Conservation (phyloP, 2,888 invertebrate species). For the Apodemia hepburni region DNA sequence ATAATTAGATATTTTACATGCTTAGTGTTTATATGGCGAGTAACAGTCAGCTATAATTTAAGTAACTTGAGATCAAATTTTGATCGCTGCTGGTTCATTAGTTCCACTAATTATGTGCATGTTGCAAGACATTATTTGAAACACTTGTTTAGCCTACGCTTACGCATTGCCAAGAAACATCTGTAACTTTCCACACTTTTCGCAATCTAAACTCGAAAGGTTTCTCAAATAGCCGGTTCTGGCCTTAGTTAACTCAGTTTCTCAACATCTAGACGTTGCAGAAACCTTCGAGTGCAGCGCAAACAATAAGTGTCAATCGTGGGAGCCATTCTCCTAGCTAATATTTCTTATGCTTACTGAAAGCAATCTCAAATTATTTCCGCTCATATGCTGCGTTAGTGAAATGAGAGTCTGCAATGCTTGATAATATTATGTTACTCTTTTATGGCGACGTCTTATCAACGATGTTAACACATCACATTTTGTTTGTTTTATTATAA, state of each 20-base stretch:
- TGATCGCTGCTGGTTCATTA: too few relatives aligned
- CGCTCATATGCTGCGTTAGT: conserved; percentile 54
- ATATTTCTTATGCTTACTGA: conserved; percentile 50
- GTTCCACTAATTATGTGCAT: neutral
- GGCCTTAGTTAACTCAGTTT: conserved; percentile 60
- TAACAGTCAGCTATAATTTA: too few relatives aligned
- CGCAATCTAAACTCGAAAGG: conserved; percentile 65
- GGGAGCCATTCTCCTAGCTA: conserved; percentile 57
- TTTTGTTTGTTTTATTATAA: neutral
- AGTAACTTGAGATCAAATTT: too few relatives aligned
- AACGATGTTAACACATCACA: neutral
- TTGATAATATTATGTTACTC: conserved; percentile 6
- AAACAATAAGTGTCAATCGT: conserved; percentile 70
- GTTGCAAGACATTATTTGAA: conserved; percentile 1
- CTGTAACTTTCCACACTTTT: conserved; percentile 66
- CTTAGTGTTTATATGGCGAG: too few relatives aligned
- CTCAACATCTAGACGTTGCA: conserved; percentile 68
- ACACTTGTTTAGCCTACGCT: conserved; percentile 7
- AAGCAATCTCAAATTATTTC: conserved; percentile 55
- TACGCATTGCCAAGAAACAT: conserved; percentile 28
- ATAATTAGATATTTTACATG: too few relatives aligned
- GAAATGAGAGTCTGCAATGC: conserved; percentile 47
- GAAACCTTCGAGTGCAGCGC: conserved; percentile 69
- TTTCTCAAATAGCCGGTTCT: conserved; percentile 70
- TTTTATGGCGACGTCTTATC: conserved; percentile 10